Conservation (phyloP, 2,113 vertebrate genomes). For the Dasyprocta punctata region DNA sequence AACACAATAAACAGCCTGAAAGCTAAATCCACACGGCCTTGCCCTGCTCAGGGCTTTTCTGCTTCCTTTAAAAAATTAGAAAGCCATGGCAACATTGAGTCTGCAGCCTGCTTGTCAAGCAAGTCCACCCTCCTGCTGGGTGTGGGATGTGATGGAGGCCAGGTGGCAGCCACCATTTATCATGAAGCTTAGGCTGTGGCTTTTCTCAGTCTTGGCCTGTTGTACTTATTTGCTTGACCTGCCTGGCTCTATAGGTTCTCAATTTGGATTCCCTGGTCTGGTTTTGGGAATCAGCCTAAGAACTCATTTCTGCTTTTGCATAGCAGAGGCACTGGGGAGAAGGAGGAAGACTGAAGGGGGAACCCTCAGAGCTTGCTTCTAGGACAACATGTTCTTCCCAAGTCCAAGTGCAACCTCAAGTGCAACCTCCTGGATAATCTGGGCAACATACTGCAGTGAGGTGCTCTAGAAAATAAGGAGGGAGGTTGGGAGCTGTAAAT, state of each 20-base stretch:
- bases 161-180: background rate
- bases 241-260: background rate
- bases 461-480: background rate
- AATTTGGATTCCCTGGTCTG: background rate
- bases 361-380: background rate
- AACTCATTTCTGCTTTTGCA: background rate
- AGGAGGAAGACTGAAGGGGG: background rate
- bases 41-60: background rate
- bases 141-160: background rate
- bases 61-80: background rate
- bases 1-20: background rate
- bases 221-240: background rate
- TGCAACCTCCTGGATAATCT: background rate
- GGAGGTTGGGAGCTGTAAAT: background rate
- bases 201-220: background rate
- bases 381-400: background rate
- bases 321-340: background rate
- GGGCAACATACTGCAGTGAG: background rate
- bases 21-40: background rate
- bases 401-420: background rate
- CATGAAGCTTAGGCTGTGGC: background rate
- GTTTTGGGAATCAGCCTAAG: background rate
- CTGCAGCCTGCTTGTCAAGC: background rate
- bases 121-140: background rate
- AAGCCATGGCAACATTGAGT: background rate